A percentile compares a stretch with the other conserved stretches of the same genome.
Conservation (phyloP, 2,888 invertebrate genomes). For the Cordilura impudica region DNA sequence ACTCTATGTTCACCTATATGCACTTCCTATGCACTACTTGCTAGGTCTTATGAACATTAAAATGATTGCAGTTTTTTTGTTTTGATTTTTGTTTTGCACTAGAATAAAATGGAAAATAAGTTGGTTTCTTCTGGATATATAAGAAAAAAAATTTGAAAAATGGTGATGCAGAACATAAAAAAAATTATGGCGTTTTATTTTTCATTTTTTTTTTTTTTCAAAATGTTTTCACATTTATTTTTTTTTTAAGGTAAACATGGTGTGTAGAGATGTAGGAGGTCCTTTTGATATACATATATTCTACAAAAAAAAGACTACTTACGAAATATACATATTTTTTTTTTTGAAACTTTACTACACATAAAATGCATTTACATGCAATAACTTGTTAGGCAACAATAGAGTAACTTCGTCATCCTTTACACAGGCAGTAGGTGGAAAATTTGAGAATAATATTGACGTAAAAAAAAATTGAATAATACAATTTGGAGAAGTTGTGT, state of each 20-base stretch:
- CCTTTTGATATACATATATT: not conserved
- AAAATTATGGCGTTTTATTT: conserved; percentile 13
- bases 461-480: too few relatives aligned
- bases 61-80: conserved; percentile 43
- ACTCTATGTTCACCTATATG: conserved; percentile 31
- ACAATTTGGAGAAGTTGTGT: too few relatives aligned
- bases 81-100: not conserved
- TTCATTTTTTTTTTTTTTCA: conserved; percentile 5
- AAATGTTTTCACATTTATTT: not conserved
- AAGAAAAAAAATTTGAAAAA: conserved; percentile 21
- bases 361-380: conserved; percentile 54
- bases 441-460: conserved; percentile 49
- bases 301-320: not conserved
- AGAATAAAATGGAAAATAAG: not conserved
- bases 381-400: conserved; percentile 21
- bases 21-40: conserved; percentile 57
- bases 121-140: not conserved
- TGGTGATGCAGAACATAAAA: conserved; percentile 15
- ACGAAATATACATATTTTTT: not conserved
- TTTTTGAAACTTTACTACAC: conserved; percentile 14
- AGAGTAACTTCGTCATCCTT: conserved; percentile 9
- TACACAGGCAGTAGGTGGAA: conserved; percentile 16
- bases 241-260: too few relatives aligned
- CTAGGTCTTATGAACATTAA: conserved; percentile 32
- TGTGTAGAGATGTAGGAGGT: not conserved